These are phyloP conservation scores for Cactoblastis cactorum DNA, from an alignment of 2,888 invertebrate genomes.

Conservation along the genomic window DNA sequence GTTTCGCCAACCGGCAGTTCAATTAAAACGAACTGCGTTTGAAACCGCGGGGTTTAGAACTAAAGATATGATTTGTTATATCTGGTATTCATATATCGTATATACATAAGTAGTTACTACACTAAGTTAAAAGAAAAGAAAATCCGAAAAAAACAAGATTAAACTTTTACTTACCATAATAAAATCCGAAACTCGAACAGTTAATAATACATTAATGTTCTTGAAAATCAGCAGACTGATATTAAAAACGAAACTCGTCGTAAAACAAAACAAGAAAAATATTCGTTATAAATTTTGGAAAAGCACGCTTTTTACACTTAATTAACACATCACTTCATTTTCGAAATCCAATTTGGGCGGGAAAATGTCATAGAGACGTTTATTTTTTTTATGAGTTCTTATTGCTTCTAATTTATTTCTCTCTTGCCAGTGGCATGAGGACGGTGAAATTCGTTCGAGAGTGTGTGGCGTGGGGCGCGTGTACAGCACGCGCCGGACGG, in stretches of 20 bases:
- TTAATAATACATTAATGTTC: constrained; percentile 23
- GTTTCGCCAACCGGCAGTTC: too few species aligned
- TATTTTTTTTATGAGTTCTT: constrained; percentile 15
- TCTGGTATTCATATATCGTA: too few species aligned
- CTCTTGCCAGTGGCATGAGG: constrained; percentile 36
- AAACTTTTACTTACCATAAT: constrained; percentile 29
- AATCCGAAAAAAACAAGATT: not conserved
- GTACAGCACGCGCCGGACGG: constrained; percentile 58
- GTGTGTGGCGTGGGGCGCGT: constrained; percentile 40
- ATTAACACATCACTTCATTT: constrained; percentile 32
- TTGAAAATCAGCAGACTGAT: constrained; percentile 22
- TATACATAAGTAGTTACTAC: too few species aligned
- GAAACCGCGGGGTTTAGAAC: too few species aligned
- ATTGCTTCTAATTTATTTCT: constrained; percentile 34
- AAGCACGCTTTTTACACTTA: constrained; percentile 1
- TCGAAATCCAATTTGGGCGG: constrained; percentile 28
- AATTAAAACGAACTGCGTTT: too few species aligned
- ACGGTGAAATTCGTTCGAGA: constrained; percentile 24
- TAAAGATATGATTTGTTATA: too few species aligned
- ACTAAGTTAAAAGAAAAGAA: not conserved
- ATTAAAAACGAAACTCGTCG: constrained; percentile 19
- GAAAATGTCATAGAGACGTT: constrained; percentile 22
- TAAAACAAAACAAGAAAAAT: constrained; percentile 12
- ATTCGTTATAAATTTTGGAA: constrained; percentile 6
- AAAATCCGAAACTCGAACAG: constrained; percentile 24